Evolutionary conservation across 2,113 vertebrate genomes (phyloP).

Genomic region (Coregonus clupeaformis): DNA sequence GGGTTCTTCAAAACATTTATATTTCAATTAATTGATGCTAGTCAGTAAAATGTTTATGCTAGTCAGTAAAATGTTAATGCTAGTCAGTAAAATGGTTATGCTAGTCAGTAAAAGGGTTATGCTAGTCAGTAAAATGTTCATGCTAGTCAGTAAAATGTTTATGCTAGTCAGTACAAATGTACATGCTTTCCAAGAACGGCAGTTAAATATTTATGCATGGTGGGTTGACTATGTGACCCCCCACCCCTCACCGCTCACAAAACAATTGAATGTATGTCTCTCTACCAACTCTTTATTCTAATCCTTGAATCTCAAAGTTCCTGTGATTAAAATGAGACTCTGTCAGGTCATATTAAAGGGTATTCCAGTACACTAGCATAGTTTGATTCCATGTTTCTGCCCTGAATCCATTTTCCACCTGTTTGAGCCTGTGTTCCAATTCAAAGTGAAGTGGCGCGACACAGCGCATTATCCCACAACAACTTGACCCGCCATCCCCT

Average conservation of each 20-base stretch:
- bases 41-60: too few relatives aligned
- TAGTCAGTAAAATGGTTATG: neutral
- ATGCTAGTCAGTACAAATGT: neutral
- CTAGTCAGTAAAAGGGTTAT: too few relatives aligned
- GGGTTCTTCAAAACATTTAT: neutral
- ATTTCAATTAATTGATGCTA: neutral
- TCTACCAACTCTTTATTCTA: too few relatives aligned
- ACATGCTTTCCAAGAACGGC: neutral
- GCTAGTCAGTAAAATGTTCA: too few relatives aligned
- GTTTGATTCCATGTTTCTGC: slow-evolving; percentile 27
- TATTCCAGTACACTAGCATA: slow-evolving; percentile 15
- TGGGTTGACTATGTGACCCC: too few relatives aligned
- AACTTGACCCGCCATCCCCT: slow-evolving; percentile 53
- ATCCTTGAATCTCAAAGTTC: neutral
- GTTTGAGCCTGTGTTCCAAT: slow-evolving; percentile 67
- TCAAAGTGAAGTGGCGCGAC: slow-evolving; percentile 56
- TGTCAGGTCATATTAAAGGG: slow-evolving; percentile 21
- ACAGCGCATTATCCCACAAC: slow-evolving; percentile 59
- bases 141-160: neutral
- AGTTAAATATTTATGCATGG: too few relatives aligned
- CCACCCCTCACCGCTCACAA: too few relatives aligned
- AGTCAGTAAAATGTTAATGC: neutral
- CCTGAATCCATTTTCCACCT: slow-evolving; percentile 71
- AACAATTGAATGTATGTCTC: too few relatives aligned
- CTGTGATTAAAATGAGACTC: neutral